These are phyloP conservation scores for Poecilia wingei DNA, from an alignment of 2,797 vertebrate genomes.

Conservation along the genomic window DNA sequence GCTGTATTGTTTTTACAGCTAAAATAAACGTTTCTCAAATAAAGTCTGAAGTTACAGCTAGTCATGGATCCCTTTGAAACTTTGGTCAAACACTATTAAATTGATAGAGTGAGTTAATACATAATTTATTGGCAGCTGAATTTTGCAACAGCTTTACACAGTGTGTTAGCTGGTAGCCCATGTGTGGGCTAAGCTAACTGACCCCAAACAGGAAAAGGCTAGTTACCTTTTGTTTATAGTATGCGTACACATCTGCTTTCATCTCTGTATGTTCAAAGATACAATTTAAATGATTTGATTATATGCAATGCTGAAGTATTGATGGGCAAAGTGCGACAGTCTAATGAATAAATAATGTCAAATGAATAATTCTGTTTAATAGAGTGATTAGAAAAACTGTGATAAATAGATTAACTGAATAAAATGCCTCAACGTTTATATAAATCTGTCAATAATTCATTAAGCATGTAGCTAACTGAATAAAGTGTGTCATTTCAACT, in stretches of 20 bases:
- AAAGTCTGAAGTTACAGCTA: no score
- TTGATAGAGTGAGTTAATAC: no score
- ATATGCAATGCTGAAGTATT: not conserved
- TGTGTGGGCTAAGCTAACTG: not conserved
- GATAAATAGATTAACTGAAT: not conserved
- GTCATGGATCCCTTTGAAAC: no score
- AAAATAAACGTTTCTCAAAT: no score
- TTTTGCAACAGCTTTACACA: no score
- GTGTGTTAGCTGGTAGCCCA: no score
- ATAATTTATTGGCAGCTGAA: no score
- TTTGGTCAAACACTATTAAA: no score
- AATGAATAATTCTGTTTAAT: not conserved
- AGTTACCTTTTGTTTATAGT: not conserved
- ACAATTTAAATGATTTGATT: not conserved
- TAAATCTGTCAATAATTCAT: not conserved
- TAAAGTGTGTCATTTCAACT: not conserved
- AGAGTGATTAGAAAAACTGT: not conserved
- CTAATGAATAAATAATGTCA: slow-evolving; percentile 3
- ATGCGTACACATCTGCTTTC: not conserved
- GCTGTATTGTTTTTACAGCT: no score
- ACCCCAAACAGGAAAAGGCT: not conserved
- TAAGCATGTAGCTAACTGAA: not conserved
- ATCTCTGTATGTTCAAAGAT: not conserved
- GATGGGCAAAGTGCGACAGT: not conserved
- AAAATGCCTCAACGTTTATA: not conserved